These are phyloP conservation scores for Scylla paramamosain DNA, from an alignment of 1,140 invertebrate species.

Conservation along the genomic window DNA sequence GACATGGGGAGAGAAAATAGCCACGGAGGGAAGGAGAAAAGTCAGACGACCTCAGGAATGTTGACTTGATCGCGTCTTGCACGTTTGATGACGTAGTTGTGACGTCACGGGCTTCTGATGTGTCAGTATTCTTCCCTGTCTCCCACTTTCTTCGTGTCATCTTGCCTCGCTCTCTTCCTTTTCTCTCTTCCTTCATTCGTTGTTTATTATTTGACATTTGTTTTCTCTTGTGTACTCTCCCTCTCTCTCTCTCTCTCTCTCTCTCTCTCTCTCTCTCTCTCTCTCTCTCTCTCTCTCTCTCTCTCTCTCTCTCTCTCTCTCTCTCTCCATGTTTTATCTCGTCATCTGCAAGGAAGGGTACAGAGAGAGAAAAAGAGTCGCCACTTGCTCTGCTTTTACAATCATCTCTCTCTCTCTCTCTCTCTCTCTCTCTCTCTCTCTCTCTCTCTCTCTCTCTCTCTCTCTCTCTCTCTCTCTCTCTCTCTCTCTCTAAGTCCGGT, in stretches of 20 bases:
- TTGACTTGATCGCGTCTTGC: not conserved
- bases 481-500: not conserved
- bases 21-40: not conserved
- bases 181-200: no score
- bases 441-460: no score
- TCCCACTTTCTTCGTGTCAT: not conserved
- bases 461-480: no score
- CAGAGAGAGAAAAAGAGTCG: not conserved
- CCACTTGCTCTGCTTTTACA: not conserved
- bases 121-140: not conserved
- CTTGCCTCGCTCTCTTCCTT: not conserved
- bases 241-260: not conserved
- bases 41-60: not conserved
- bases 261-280: not conserved
- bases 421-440: not conserved
- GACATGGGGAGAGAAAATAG: no score
- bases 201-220: no score
- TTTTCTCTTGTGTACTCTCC: not conserved
- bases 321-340: not conserved
- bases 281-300: constrained; percentile 39
- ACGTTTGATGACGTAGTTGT: constrained; percentile 36
- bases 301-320: not conserved
- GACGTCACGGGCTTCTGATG: constrained; percentile 43
- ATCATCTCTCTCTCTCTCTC: not conserved
- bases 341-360: no score